These are phyloP conservation scores for Theretra japonica DNA, from an alignment of 2,888 invertebrate genomes.

Conservation along the genomic window DNA sequence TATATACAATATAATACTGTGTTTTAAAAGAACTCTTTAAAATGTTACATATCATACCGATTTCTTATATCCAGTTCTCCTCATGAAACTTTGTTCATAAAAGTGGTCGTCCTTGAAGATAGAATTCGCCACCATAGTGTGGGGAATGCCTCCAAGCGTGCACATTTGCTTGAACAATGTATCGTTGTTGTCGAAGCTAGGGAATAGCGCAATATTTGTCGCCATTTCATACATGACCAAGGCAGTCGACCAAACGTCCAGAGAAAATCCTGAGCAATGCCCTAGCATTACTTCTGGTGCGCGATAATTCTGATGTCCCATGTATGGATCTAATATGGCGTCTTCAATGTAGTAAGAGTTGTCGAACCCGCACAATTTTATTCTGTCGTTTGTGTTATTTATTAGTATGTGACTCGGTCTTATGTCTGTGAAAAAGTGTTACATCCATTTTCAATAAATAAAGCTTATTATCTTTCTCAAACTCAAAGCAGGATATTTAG, in stretches of 20 bases:
- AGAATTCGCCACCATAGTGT: slow-evolving; percentile 52
- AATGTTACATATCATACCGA: slow-evolving; percentile 37
- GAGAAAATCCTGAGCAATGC: slow-evolving; percentile 49
- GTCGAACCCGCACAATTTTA: slow-evolving; percentile 72
- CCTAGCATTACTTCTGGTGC: slow-evolving; percentile 70
- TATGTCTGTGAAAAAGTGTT: slow-evolving; percentile 60
- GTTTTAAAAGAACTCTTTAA: no score
- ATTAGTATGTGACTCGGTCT: slow-evolving; percentile 66
- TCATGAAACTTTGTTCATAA: slow-evolving; percentile 45
- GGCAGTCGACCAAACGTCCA: slow-evolving; percentile 70
- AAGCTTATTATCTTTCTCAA: no score
- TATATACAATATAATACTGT: no score
- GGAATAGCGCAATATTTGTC: slow-evolving; percentile 52
- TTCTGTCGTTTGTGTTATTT: slow-evolving; percentile 43
- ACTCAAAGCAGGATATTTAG: no score
- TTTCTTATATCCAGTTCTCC: slow-evolving; percentile 33
- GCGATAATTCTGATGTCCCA: slow-evolving; percentile 57
- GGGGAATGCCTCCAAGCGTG: slow-evolving; percentile 52
- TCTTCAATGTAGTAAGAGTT: slow-evolving; percentile 41
- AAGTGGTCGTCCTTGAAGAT: slow-evolving; percentile 48
- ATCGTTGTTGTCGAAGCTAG: slow-evolving; percentile 52
- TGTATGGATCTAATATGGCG: slow-evolving; percentile 39
- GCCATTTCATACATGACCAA: slow-evolving; percentile 67
- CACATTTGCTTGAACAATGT: slow-evolving; percentile 61
- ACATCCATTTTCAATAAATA: background rate